Base-by-base conservation (phyloP, 2,888 invertebrate genomes). In the Cephus rjabovi region DNA sequence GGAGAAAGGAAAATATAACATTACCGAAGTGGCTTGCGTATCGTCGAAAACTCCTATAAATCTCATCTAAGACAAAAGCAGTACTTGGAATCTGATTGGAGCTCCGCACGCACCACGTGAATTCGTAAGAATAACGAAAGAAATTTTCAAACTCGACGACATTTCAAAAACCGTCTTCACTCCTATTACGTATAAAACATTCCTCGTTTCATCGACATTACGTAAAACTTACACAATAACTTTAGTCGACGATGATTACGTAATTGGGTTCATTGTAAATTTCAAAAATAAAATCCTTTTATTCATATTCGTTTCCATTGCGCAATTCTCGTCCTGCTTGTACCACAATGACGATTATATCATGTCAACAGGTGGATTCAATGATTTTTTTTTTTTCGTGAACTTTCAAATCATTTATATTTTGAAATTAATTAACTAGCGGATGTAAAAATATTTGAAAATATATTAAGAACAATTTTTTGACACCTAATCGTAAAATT, bases 1-100 rank as follows among this genome's bases (percentile, higher is more conserved):
- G 9, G 23, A 40, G 40, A 40, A 6, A 15, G 15, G 40, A 15
- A 23, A 40, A 40, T 40, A 56, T 23, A 56, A 9, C 56, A 56
- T 56, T 56, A 56, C 34, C 34, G 12, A 33, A 34, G 74, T 15
- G 35, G 56, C 9, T 23, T 56, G 56, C 23, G 56, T 56, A 56
- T 56, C 56, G 23, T 56, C 23, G 23, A 56, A 34, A 79, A 76
- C 12, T 68, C 73, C 69, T 56, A 70, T 79, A 79, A 79, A 79
- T 79, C 79, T 79, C 35, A 37, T 15, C 33, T 11, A 34, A 74
- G 35, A 74, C 34, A 34, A 30, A 34, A 74, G n/a, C 23, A 33
- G 15, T 23, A 34, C 33, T 30, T 56, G 56, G 23, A 56, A 56
- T 56, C 23, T 56, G 56, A 56, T 56, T 56, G 56, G 56, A 23